phyloP scores from a whole-genome alignment of 2,113 vertebrate species.

The Hydrolagus affinis region DNA sequence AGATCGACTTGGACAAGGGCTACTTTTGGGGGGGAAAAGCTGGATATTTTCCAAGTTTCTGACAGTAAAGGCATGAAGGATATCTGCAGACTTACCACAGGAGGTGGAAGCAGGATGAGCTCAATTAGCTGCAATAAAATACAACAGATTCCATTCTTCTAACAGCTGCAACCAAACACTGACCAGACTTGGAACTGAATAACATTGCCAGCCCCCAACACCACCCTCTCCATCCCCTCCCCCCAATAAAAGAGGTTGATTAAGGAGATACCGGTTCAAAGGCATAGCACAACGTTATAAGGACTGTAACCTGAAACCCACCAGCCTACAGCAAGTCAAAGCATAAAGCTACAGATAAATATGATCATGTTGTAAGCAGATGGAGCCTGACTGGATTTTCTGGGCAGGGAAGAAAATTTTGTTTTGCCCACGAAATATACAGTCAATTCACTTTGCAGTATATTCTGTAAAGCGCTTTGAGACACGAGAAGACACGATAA shows the following conservation, averaged over 20 bases:
- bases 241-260: neutral
- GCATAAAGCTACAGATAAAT: constrained; percentile 3
- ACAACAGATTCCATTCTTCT: neutral
- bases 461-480: too few relatives aligned
- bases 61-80: neutral
- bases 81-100: neutral
- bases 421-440: neutral
- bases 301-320: constrained; percentile 10
- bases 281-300: constrained; percentile 2
- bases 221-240: neutral
- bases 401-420: neutral
- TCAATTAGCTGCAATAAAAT: neutral
- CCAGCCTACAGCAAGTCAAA: neutral
- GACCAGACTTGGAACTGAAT: neutral
- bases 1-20: neutral
- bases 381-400: neutral
- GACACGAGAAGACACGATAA: too few relatives aligned
- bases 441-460: too few relatives aligned
- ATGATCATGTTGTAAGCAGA: constrained; percentile 25
- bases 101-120: too few relatives aligned
- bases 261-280: neutral
- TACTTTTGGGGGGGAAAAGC: too few relatives aligned
- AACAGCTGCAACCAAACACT: neutral
- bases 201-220: neutral
- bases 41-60: neutral